phyloP scores from a whole-genome alignment of 2,797 vertebrate species.

The Acomys russatus region DNA sequence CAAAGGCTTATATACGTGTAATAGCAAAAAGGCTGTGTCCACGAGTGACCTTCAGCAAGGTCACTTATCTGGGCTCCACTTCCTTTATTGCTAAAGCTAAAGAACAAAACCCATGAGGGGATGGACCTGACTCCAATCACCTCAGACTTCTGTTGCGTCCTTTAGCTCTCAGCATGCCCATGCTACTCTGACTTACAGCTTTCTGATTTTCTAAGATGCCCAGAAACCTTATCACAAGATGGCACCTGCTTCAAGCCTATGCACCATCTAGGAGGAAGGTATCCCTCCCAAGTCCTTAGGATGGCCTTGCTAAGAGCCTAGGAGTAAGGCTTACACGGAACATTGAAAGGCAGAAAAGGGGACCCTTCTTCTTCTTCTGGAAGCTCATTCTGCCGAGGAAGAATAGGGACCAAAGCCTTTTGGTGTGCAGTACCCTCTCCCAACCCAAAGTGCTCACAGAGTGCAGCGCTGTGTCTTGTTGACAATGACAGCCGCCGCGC shows the following conservation, averaged over 20 bases:
- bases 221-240: conserved; percentile 10
- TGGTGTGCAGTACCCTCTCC: conserved; percentile 76
- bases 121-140: not conserved
- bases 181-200: not conserved
- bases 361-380: not conserved
- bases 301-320: not conserved
- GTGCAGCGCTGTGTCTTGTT: conserved; percentile 88
- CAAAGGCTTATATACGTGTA: not conserved
- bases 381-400: not conserved
- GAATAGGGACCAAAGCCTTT: conserved; percentile 70
- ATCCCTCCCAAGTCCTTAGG: not conserved
- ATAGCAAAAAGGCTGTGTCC: not conserved
- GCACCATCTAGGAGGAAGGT: accelerated
- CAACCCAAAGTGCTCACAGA: conserved; percentile 79
- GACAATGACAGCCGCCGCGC: conserved; percentile 90
- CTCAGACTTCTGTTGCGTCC: not conserved
- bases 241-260: not conserved
- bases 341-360: not conserved
- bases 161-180: not conserved
- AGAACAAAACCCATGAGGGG: not conserved
- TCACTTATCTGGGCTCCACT: not conserved
- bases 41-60: conserved; percentile 59
- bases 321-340: accelerated
- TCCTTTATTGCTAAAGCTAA: conserved; percentile 18
- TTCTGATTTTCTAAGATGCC: not conserved